These are phyloP conservation scores for Thecocarcelia acutangulata DNA, from an alignment of 2,888 invertebrate genomes.

Conservation along the genomic window DNA sequence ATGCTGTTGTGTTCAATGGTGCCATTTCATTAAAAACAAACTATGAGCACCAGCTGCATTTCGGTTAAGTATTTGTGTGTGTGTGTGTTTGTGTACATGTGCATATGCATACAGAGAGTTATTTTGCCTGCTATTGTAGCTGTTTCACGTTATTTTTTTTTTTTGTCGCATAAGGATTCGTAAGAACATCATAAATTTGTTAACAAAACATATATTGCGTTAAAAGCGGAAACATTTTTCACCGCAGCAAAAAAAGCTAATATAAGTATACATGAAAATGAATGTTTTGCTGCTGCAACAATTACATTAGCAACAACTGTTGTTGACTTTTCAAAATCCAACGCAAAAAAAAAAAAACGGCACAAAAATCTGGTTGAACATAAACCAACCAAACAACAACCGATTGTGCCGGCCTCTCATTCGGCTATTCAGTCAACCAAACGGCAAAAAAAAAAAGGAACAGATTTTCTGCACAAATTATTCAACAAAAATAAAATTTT, in stretches of 20 bases:
- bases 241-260: constrained; percentile 62
- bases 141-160: constrained; percentile 18
- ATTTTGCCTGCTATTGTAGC: constrained; percentile 8
- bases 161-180: constrained; percentile 26
- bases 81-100: neutral
- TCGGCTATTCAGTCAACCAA: constrained; percentile 11
- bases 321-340: constrained; percentile 36
- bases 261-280: constrained; percentile 45
- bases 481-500: constrained; percentile 26
- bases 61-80: constrained; percentile 33
- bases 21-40: constrained; percentile 59
- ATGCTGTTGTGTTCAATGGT: constrained; percentile 48
- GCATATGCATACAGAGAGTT: neutral
- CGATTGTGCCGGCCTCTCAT: neutral
- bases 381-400: constrained; percentile 16
- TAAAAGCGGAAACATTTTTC: constrained; percentile 67
- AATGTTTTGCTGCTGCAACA: constrained; percentile 57
- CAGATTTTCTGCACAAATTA: constrained; percentile 31
- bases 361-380: constrained; percentile 18
- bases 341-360: neutral
- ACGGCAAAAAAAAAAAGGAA: constrained; percentile 59
- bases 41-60: constrained; percentile 61
- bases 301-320: constrained; percentile 67
- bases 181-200: constrained; percentile 66
- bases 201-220: constrained; percentile 63